Evolutionary conservation across 2,113 vertebrate genomes (phyloP).

Genomic region (Grantiella picta): DNA sequence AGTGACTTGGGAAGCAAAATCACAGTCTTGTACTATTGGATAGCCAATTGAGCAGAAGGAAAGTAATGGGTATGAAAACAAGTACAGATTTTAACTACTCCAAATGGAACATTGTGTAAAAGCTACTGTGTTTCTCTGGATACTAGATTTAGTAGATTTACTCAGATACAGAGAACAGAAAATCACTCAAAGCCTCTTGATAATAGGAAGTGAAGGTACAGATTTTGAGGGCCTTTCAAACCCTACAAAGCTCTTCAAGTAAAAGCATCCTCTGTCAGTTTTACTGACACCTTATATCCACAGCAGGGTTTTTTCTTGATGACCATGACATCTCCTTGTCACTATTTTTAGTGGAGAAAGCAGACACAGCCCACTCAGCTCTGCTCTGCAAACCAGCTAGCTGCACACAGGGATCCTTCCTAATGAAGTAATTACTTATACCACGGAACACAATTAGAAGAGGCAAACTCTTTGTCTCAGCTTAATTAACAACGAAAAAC

Average conservation of each 20-base stretch:
- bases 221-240: background rate
- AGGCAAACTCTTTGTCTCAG: background rate
- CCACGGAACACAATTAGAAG: background rate
- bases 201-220: background rate
- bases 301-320: background rate
- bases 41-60: background rate
- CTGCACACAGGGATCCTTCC: background rate
- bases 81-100: background rate
- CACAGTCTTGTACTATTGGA: background rate
- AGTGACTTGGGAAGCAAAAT: background rate
- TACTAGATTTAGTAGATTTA: background rate
- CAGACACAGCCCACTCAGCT: background rate
- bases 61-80: background rate
- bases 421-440: background rate
- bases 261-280: background rate
- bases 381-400: background rate
- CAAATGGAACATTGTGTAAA: background rate
- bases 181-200: background rate
- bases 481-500: background rate
- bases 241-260: background rate
- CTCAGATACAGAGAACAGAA: background rate
- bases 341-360: background rate
- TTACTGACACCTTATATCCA: background rate
- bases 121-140: background rate
- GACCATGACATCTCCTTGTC: background rate